A percentile compares a stretch with the other conserved stretches of the same genome.
These are phyloP conservation scores for Aldrovandia affinis DNA, from an alignment of 2,797 vertebrate species.

Conservation along the genomic window DNA sequence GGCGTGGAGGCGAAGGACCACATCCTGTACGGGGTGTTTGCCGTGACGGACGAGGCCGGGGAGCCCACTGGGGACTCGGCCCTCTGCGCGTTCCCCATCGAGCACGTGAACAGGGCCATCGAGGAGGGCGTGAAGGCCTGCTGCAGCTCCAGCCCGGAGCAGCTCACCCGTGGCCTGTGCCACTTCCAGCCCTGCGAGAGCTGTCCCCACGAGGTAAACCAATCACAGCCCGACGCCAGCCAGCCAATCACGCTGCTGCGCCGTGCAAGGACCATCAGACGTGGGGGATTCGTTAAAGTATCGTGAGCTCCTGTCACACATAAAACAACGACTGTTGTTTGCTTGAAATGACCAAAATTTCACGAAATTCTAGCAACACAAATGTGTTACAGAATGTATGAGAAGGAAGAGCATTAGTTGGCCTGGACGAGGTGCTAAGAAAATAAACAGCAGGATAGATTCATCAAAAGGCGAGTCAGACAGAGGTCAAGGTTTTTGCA, in stretches of 20 bases:
- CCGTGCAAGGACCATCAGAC: too few species aligned
- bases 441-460: neutral
- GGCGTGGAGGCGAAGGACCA: slow-evolving; percentile 70
- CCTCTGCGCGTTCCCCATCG: slow-evolving; percentile 87
- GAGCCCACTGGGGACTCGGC: slow-evolving; percentile 73
- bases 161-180: slow-evolving; percentile 80
- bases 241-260: neutral
- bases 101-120: slow-evolving; percentile 78
- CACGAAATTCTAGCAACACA: neutral
- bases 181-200: slow-evolving; percentile 85
- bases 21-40: slow-evolving; percentile 88
- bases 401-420: neutral
- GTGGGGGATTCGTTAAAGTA: too few species aligned
- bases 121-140: slow-evolving; percentile 81
- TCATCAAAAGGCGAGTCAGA: neutral
- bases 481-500: neutral
- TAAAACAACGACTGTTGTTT: neutral
- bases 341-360: neutral
- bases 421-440: neutral
- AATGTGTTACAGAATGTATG: neutral
- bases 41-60: slow-evolving; percentile 66
- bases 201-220: slow-evolving; percentile 88
- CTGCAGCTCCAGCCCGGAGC: slow-evolving; percentile 71
- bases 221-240: neutral
- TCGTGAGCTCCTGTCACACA: neutral